Conservation (phyloP, 2,797 vertebrate species). For the Tokudaia tokunoshimensis region DNA sequence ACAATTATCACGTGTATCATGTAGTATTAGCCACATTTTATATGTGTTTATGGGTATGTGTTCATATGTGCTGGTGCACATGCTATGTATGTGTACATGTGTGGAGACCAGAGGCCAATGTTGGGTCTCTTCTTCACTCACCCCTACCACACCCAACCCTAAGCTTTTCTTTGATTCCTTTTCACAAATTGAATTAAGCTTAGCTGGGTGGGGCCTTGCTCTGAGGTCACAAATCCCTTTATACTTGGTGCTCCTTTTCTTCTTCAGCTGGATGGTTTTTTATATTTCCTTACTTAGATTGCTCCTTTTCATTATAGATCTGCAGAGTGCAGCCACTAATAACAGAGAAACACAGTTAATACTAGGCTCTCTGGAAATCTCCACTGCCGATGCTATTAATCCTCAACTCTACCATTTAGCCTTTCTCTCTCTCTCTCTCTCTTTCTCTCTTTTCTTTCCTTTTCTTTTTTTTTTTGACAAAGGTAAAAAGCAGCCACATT, state of each 20-base stretch:
- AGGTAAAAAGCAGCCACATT: background rate
- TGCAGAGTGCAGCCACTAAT: background rate
- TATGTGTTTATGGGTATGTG: background rate
- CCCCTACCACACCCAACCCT: background rate
- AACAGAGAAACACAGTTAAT: background rate
- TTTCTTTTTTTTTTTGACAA: background rate
- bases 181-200: background rate
- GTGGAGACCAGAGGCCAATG: background rate
- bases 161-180: background rate
- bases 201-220: background rate
- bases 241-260: background rate
- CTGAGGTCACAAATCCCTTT: background rate
- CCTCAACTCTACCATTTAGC: background rate
- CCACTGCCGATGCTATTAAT: background rate
- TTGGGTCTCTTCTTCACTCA: background rate
- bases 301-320: background rate
- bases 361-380: background rate
- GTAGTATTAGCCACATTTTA: background rate
- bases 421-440: background rate
- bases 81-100: background rate
- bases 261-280: too few species aligned
- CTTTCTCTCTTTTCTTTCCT: too few species aligned
- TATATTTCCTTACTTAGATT: background rate
- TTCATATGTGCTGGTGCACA: background rate
- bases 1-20: background rate